Conservation (phyloP, 2,797 vertebrate species). For the Glossophaga mutica region DNA sequence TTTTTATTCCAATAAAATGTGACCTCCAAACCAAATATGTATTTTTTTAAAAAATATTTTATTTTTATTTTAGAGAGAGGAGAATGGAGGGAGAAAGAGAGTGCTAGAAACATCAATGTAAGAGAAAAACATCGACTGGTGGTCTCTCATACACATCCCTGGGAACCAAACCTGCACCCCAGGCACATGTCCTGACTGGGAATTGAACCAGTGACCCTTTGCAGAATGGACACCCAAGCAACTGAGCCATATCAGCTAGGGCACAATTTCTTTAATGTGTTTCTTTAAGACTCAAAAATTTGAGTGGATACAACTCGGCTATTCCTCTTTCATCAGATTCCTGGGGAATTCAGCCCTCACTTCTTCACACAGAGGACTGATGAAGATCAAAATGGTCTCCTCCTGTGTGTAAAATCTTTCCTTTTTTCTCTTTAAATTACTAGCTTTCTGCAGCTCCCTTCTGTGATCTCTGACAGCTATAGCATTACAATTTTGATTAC, state of each 20-base stretch:
- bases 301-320: not conserved
- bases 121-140: not conserved
- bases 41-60: not conserved
- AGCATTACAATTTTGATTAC: slow-evolving; percentile 5
- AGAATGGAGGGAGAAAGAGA: not conserved
- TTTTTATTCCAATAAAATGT: not conserved
- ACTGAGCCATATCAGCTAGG: not conserved
- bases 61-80: not conserved
- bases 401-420: slow-evolving; percentile 8
- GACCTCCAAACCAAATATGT: not conserved
- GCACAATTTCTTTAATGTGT: not conserved
- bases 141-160: not conserved
- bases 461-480: not conserved
- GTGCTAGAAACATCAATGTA: not conserved
- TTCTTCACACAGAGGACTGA: not conserved
- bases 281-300: slow-evolving; percentile 23
- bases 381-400: slow-evolving; percentile 32
- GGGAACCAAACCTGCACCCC: no score
- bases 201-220: not conserved
- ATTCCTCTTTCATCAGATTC: slow-evolving; percentile 24
- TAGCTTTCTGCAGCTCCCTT: slow-evolving; percentile 8
- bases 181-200: not conserved
- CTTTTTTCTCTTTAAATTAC: slow-evolving; percentile 30
- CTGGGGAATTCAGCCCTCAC: slow-evolving; percentile 3
- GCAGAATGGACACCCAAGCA: not conserved